Conservation (phyloP, 2,113 vertebrate genomes). For the Cryptotis parvus region DNA sequence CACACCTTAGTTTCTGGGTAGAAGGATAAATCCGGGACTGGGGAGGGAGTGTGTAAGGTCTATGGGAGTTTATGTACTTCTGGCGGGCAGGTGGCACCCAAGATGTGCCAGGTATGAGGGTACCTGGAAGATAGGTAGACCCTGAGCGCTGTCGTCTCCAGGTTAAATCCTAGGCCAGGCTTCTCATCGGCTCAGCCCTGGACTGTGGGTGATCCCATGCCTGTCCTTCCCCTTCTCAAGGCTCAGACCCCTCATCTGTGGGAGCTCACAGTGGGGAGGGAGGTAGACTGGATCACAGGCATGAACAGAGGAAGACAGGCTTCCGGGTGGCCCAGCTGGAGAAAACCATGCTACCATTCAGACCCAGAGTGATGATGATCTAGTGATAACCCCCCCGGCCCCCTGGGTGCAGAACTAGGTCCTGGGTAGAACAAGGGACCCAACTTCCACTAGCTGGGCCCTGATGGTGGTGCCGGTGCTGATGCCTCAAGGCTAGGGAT, state of each 20-base stretch:
- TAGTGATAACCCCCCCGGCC: neutral
- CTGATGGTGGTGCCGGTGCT: neutral
- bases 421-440: neutral
- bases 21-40: too few species aligned
- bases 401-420: neutral
- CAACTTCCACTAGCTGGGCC: neutral
- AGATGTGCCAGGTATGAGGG: too few species aligned
- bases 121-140: neutral
- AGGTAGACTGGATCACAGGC: neutral
- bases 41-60: too few species aligned
- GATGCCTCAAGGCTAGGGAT: neutral
- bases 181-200: neutral
- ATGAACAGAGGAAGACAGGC: neutral
- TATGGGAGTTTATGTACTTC: too few species aligned
- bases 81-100: too few species aligned
- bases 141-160: neutral
- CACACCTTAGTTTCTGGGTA: too few species aligned
- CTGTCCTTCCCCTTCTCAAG: neutral
- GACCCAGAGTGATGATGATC: neutral
- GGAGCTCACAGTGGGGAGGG: neutral
- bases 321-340: neutral
- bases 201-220: neutral
- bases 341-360: neutral
- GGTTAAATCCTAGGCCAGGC: neutral
- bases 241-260: neutral